phyloP scores from a whole-genome alignment of 2,113 vertebrate genomes.

The Coryphaenoides rupestris region DNA sequence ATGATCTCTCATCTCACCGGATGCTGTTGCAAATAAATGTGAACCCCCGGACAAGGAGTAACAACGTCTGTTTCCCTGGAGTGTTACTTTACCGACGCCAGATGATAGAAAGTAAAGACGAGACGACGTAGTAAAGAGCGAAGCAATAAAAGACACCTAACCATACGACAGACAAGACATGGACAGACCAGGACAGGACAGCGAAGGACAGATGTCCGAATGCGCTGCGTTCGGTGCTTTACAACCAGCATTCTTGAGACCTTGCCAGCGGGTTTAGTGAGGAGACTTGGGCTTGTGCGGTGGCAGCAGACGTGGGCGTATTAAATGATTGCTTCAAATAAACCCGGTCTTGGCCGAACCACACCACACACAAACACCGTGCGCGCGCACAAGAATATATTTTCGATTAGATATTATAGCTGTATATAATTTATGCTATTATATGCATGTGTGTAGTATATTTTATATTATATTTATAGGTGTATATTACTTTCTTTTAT shows the following conservation, averaged over 20 bases:
- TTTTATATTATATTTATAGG: conserved; percentile 43
- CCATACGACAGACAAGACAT: too few relatives aligned
- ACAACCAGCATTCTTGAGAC: conserved; percentile 64
- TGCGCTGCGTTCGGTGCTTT: conserved; percentile 54
- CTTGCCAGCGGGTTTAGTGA: conserved; percentile 49
- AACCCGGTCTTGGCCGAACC: conserved; percentile 34
- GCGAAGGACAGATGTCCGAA: conserved; percentile 23
- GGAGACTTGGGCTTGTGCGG: conserved; percentile 44
- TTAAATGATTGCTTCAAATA: conserved; percentile 64
- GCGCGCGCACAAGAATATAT: background rate
- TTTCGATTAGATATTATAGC: too few relatives aligned
- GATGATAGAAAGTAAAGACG: too few relatives aligned
- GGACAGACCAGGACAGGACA: background rate
- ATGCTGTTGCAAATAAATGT: conserved; percentile 21
- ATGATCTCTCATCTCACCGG: background rate
- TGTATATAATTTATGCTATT: too few relatives aligned
- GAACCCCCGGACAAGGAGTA: conserved; percentile 17
- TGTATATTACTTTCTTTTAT: conserved; percentile 62
- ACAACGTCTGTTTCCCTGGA: background rate
- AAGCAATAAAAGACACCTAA: too few relatives aligned
- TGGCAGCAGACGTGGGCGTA: conserved; percentile 47
- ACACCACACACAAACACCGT: conserved; percentile 12
- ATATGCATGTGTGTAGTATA: too few relatives aligned
- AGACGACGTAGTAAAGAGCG: too few relatives aligned
- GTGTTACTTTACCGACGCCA: background rate